Conservation (phyloP, 2,888 invertebrate genomes). For the Rhagonycha fulva region DNA sequence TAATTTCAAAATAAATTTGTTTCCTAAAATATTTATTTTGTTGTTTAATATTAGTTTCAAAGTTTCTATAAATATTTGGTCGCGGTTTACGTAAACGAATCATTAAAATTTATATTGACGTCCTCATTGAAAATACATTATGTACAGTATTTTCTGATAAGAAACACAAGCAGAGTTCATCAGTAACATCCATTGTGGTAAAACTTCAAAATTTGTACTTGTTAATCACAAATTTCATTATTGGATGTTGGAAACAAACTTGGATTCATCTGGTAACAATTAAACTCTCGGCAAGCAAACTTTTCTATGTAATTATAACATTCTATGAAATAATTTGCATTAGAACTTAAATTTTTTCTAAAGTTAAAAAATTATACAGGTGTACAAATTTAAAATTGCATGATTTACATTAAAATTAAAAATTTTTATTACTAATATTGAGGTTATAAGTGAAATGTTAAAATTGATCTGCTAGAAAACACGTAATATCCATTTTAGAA, state of each 20-base stretch:
- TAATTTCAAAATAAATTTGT: neutral
- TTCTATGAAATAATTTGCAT: neutral
- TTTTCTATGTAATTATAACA: neutral
- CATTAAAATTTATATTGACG: neutral
- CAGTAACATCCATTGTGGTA: neutral
- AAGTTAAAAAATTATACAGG: too few species aligned
- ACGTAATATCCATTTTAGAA: too few species aligned
- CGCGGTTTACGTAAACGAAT: neutral
- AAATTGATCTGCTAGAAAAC: too few species aligned
- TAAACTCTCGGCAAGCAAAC: neutral
- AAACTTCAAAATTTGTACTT: neutral
- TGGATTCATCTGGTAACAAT: neutral
- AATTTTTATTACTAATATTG: too few species aligned
- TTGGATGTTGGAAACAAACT: neutral
- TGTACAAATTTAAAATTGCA: too few species aligned
- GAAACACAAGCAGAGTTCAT: neutral
- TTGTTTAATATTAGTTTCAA: neutral
- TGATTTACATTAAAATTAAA: too few species aligned
- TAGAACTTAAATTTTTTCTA: neutral
- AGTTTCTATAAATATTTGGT: too few species aligned
- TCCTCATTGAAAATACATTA: neutral
- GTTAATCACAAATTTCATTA: neutral
- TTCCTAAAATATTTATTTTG: neutral
- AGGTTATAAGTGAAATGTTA: too few species aligned
- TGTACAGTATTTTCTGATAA: neutral